A percentile compares a stretch with the other conserved stretches of the same genome.
These are phyloP conservation scores for Lycocerus yunnanus DNA, from an alignment of 2,888 invertebrate genomes.

Conservation along the genomic window DNA sequence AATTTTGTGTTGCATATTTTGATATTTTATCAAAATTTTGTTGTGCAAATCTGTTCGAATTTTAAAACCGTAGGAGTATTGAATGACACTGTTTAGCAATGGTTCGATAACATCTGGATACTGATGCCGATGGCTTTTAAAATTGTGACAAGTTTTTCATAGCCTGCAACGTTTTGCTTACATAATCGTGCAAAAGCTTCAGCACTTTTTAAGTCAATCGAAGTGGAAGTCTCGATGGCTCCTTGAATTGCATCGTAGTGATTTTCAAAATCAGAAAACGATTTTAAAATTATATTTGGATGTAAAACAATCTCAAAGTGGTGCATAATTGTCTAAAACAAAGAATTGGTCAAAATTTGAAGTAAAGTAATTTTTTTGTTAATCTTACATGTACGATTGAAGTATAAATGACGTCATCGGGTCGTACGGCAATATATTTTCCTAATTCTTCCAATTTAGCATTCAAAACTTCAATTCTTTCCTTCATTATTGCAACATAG, in stretches of 20 bases:
- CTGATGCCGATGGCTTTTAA: conserved; percentile 64
- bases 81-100: conserved; percentile 68
- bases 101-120: conserved; percentile 82
- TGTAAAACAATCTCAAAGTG: conserved; percentile 37
- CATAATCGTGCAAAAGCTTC: conserved; percentile 15
- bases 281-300: conserved; percentile 30
- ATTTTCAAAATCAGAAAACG: conserved; percentile 29
- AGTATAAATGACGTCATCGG: conserved; percentile 58
- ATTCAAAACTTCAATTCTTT: conserved; percentile 53
- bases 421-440: conserved; percentile 62
- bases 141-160: conserved; percentile 60
- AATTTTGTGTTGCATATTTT: conserved; percentile 34
- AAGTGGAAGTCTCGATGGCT: conserved; percentile 37
- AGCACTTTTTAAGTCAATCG: conserved; percentile 17
- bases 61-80: conserved; percentile 68
- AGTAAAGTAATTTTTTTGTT: background rate
- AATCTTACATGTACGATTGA: conserved; percentile 60
- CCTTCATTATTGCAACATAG: conserved; percentile 55
- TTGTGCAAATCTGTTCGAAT: conserved; percentile 60
- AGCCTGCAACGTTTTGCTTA: conserved; percentile 25
- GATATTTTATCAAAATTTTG: conserved; percentile 54
- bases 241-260: conserved; percentile 55
- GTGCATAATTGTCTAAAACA: conserved; percentile 33
- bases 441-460: conserved; percentile 53
- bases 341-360: background rate